Evolutionary conservation across 2,797 vertebrate species (phyloP), one percentile per base, ranked within the genome.

Genomic region (Darevskia nairensis): DNA sequence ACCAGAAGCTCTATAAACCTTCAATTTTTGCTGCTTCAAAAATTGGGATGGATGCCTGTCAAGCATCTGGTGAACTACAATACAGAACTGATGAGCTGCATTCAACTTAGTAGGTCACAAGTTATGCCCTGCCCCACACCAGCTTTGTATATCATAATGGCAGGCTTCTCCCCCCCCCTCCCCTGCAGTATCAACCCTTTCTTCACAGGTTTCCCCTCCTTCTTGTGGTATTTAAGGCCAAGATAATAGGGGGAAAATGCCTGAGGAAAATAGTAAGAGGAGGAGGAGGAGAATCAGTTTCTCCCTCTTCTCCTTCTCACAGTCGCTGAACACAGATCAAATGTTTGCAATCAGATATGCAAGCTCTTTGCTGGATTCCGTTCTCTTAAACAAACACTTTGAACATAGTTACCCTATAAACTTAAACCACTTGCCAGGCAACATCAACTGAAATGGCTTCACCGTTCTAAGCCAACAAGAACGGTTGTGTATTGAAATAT

Each of bases 321-420:
- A 64, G 55, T 71, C 44, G 66, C 27, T 85, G 46, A 75, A 35
- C 29, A 86, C 19, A 55, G 89, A n/a, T 86, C 82, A 92, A 90
- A 29, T 0, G 1, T 8, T 90, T 89, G 32, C 83, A 82, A 55
- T 41, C 41, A 29, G 0, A 89, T 90, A 55, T 64, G 68, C 11
- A 74, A 82, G 76, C 64, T 79, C 69, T 82, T 85, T 82, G 15
- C 75, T 89, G 10, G 4, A 81, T 64, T 8, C 17, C 59, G 80
- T 69, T 90, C 61, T 81, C 91, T 88, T 86, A 93, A 93, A 91
- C 5, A 78, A 75, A 66, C 17, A 50, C 17, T 85, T 46, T 80
- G 27, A 75, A 88, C 8, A 69, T 0, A 0, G 6, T 72, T 4
- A 72, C 44, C 87, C 88, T 44, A 88, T 4, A 8, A 10, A 82